These are phyloP conservation scores for Aphodius sticticus DNA, from an alignment of 2,888 invertebrate species.

Conservation along the genomic window DNA sequence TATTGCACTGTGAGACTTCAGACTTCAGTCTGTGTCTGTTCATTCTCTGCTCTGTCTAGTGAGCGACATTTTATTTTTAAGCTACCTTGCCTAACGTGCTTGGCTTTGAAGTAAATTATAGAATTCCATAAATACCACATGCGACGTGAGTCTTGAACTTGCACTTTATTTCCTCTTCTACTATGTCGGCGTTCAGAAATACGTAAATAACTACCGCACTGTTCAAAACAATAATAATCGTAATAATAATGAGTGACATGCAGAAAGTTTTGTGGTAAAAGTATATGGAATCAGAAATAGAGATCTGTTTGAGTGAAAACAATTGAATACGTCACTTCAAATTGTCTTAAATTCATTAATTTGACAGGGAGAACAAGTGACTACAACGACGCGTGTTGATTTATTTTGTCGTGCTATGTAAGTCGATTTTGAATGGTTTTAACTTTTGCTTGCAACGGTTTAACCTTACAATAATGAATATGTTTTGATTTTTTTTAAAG, in stretches of 20 bases:
- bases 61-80: slow-evolving; percentile 18
- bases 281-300: too few relatives aligned
- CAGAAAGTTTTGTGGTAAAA: not conserved
- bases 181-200: not conserved
- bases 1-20: not conserved
- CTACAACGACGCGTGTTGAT: too few relatives aligned
- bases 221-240: slow-evolving; percentile 25
- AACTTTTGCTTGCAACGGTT: too few relatives aligned
- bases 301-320: too few relatives aligned
- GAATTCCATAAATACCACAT: slow-evolving; percentile 23
- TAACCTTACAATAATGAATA: too few relatives aligned
- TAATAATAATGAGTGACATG: not conserved
- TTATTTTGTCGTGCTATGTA: too few relatives aligned
- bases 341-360: too few relatives aligned
- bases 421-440: too few relatives aligned
- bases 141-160: not conserved
- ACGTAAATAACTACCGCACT: slow-evolving; percentile 5
- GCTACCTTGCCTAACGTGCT: slow-evolving; percentile 8
- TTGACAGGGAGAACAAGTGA: too few relatives aligned
- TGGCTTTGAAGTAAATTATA: slow-evolving; percentile 26
- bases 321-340: too few relatives aligned
- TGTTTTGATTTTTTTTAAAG: too few relatives aligned
- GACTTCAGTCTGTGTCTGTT: not conserved
- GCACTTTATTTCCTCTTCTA: slow-evolving; percentile 4
- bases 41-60: not conserved